A percentile compares a stretch with the other conserved stretches of the same genome.
Evolutionary conservation across 2,888 invertebrate genomes (phyloP).

Genomic region (Trachelus tabidus): DNA sequence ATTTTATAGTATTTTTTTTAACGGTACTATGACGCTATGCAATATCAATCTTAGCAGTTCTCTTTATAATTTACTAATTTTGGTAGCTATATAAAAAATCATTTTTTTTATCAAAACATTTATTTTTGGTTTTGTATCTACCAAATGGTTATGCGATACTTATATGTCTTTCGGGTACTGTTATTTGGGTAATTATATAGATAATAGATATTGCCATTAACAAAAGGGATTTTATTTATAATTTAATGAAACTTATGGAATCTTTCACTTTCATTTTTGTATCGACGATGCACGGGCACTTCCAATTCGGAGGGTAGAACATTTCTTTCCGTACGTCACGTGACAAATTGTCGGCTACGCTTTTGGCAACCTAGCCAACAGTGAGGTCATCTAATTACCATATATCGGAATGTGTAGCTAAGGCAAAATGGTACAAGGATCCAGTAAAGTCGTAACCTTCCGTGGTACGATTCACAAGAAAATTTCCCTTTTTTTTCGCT

Average conservation of each 20-base stretch:
- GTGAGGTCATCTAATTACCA: background rate
- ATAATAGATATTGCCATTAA: too few species aligned
- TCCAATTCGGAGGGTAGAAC: background rate
- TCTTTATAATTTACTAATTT: too few species aligned
- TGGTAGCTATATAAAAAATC: too few species aligned
- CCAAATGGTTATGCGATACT: too few species aligned
- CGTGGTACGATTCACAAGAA: background rate
- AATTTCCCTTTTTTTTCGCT: background rate
- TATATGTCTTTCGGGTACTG: too few species aligned
- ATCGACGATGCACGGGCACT: background rate
- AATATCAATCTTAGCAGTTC: background rate
- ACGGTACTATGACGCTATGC: background rate
- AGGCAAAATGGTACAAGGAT: background rate
- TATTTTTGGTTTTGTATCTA: too few species aligned
- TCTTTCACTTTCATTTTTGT: background rate
- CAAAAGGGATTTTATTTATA: too few species aligned
- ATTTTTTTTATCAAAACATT: too few species aligned
- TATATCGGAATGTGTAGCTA: background rate
- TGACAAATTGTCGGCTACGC: background rate
- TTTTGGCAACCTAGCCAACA: background rate
- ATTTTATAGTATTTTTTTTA: background rate
- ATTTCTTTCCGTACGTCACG: background rate
- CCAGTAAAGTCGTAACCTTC: background rate
- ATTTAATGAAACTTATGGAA: too few species aligned
- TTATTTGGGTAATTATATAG: too few species aligned